Conservation (phyloP, 1,140 invertebrate genomes). For the Stegodyphus mimosarum region DNA sequence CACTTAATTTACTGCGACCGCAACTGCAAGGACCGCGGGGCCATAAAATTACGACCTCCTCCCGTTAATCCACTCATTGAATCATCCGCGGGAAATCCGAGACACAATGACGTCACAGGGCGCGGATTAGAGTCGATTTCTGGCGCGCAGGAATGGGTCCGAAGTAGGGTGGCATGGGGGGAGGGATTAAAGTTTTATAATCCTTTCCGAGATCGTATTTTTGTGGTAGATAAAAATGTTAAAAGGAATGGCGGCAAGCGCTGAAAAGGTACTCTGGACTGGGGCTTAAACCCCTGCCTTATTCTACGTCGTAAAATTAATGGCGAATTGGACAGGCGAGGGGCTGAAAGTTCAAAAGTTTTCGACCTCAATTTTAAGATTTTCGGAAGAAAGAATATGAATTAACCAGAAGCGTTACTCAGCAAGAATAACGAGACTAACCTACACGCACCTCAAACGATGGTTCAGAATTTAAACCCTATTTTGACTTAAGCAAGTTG, state of each 20-base stretch:
- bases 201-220: slow-evolving; percentile 52
- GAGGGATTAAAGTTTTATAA: slow-evolving; percentile 37
- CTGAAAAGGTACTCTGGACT: not conserved
- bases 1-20: slow-evolving; percentile 53
- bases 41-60: slow-evolving; percentile 46
- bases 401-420: too few species aligned
- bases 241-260: slow-evolving; percentile 4
- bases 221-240: slow-evolving; percentile 23
- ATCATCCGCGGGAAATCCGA: slow-evolving; percentile 25
- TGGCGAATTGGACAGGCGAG: slow-evolving; percentile 9
- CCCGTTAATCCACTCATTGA: slow-evolving; percentile 57
- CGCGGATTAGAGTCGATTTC: slow-evolving; percentile 39
- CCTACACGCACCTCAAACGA: too few species aligned
- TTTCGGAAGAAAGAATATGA: too few species aligned
- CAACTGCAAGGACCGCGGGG: slow-evolving; percentile 43
- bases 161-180: not conserved
- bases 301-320: slow-evolving; percentile 27
- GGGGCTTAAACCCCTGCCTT: not conserved
- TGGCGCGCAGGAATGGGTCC: slow-evolving; percentile 1
- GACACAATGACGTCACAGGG: slow-evolving; percentile 48
- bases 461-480: too few species aligned
- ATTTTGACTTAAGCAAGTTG: too few species aligned
- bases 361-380: slow-evolving; percentile 37
- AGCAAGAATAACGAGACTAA: too few species aligned
- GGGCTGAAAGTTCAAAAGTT: slow-evolving; percentile 42